Evolutionary conservation across 2,113 vertebrate genomes (phyloP).

Genomic region (Grantiella picta): DNA sequence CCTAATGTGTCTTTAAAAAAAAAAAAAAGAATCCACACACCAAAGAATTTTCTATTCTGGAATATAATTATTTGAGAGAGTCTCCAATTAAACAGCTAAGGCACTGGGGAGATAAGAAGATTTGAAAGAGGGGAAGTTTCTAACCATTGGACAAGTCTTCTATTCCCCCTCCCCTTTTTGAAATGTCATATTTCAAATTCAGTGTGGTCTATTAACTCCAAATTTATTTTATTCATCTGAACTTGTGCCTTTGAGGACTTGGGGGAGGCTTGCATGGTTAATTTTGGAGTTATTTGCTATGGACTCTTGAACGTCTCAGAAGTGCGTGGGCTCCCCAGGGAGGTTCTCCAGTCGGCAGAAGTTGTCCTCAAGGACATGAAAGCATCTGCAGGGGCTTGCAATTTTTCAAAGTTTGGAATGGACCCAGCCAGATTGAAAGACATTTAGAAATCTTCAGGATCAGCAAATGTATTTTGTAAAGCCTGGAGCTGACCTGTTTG

Average conservation of each 20-base stretch:
- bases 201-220: slow-evolving; percentile 1
- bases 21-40: background rate
- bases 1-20: background rate
- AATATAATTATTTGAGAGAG: background rate
- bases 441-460: background rate
- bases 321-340: background rate
- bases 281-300: slow-evolving; percentile 36
- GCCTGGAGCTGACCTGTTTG: background rate
- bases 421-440: background rate
- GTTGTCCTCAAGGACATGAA: slow-evolving; percentile 23
- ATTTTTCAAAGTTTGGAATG: background rate
- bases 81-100: background rate
- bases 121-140: background rate
- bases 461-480: background rate
- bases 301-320: slow-evolving; percentile 20
- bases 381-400: slow-evolving; percentile 11
- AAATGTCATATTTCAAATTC: background rate
- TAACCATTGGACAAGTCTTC: background rate
- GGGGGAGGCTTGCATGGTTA: background rate
- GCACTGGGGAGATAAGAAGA: background rate
- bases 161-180: background rate
- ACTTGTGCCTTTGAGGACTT: background rate
- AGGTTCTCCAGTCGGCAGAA: background rate
- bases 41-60: background rate
- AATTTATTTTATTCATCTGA: background rate